Conservation (phyloP, 2,113 vertebrate genomes). For the Etheostoma spectabile region DNA sequence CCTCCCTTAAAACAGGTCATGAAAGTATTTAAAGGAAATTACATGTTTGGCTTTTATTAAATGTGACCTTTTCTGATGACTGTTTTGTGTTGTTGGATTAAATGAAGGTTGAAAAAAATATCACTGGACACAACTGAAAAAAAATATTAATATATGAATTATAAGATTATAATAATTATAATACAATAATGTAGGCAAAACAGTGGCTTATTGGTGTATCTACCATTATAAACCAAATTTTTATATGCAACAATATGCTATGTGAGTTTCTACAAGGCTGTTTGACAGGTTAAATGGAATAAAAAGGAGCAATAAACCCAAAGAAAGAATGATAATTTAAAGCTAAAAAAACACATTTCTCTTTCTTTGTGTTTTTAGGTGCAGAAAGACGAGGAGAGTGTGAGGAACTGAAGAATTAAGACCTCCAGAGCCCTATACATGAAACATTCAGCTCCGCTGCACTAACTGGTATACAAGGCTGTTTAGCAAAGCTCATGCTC, state of each 20-base stretch:
- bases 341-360: too few species aligned
- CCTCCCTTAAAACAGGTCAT: too few species aligned
- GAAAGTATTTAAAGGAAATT: too few species aligned
- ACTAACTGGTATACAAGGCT: conserved; percentile 82
- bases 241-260: neutral
- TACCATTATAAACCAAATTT: too few species aligned
- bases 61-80: neutral
- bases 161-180: too few species aligned
- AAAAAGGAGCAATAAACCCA: neutral
- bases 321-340: too few species aligned
- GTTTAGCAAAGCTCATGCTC: conserved; percentile 79
- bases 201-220: neutral
- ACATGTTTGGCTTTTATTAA: neutral
- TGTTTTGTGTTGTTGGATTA: neutral
- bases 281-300: neutral
- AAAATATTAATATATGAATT: too few species aligned
- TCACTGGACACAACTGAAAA: neutral
- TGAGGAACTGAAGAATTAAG: conserved; percentile 74
- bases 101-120: neutral
- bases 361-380: conserved; percentile 11
- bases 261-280: neutral
- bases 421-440: conserved; percentile 70
- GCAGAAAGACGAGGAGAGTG: conserved; percentile 29
- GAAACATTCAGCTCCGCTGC: conserved; percentile 78
- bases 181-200: too few species aligned